These are phyloP conservation scores for Dusona sp. DNA, from an alignment of 2,888 invertebrate genomes.

Conservation along the genomic window DNA sequence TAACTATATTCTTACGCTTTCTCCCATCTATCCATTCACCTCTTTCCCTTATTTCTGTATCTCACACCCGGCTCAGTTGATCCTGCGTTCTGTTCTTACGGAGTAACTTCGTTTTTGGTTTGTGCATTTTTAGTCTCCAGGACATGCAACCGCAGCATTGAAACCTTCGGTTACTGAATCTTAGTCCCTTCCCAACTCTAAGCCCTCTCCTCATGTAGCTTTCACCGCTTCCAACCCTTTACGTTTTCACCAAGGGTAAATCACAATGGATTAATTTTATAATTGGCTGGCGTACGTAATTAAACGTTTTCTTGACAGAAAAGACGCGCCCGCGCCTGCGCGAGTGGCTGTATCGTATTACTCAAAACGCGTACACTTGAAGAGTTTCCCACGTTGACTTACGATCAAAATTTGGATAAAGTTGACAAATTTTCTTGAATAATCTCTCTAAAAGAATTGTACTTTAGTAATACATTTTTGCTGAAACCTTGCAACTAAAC, in stretches of 20 bases:
- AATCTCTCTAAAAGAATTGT: conserved; percentile 12
- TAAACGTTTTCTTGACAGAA: conserved; percentile 64
- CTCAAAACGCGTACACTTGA: background rate
- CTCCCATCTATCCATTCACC: conserved; percentile 23
- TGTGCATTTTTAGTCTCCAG: conserved; percentile 49
- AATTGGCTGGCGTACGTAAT: conserved; percentile 79
- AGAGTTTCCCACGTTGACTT: background rate
- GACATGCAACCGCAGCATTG: conserved; percentile 33
- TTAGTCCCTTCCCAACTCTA: background rate
- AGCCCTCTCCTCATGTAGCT: conserved; percentile 42
- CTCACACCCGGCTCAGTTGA: conserved; percentile 37
- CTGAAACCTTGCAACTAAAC: conserved; percentile 29
- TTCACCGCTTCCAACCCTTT: conserved; percentile 45
- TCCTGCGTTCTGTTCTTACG: conserved; percentile 46
- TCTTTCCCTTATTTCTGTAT: conserved; percentile 26
- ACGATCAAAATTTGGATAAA: background rate
- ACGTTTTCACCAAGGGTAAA: conserved; percentile 66
- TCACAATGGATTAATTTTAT: conserved; percentile 82
- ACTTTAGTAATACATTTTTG: background rate
- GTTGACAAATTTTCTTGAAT: conserved; percentile 17
- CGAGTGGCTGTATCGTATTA: background rate
- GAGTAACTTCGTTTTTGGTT: conserved; percentile 46
- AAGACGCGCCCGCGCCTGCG: background rate
- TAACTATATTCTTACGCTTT: conserved; percentile 9
- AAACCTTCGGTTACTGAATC: conserved; percentile 58